These are phyloP conservation scores for Sapayoa aenigma DNA, from an alignment of 2,113 vertebrate species.

Conservation along the genomic window DNA sequence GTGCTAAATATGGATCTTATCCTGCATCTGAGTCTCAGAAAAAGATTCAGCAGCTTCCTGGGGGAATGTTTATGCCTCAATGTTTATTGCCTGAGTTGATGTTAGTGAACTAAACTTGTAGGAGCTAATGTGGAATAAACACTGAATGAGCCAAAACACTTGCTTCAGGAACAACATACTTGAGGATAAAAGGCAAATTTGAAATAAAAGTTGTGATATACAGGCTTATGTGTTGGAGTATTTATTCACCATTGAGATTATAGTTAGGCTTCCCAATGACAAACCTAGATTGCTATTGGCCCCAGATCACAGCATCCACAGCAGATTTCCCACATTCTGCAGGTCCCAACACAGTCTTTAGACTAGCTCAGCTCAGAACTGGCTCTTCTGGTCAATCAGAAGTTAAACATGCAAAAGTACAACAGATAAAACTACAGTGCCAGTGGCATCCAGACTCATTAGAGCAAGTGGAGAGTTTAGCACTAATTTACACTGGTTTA, in stretches of 20 bases:
- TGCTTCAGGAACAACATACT: neutral
- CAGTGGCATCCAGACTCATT: neutral
- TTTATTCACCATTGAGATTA: neutral
- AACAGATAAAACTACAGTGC: rapidly evolving
- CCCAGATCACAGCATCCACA: neutral
- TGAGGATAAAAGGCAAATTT: neutral
- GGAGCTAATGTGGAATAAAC: neutral
- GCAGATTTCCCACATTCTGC: neutral
- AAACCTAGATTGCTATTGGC: neutral
- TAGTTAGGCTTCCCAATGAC: neutral
- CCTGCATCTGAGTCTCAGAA: neutral
- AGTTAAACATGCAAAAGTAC: neutral
- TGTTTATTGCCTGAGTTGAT: neutral
- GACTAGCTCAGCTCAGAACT: neutral
- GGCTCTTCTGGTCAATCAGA: neutral
- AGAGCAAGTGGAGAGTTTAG: neutral
- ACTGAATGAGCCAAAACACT: neutral
- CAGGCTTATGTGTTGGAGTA: neutral
- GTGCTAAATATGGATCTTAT: neutral
- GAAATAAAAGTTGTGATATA: neutral
- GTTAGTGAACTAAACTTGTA: neutral
- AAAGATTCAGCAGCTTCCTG: neutral
- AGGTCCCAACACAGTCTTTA: neutral
- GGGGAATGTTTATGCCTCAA: neutral
- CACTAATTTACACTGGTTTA: neutral